These are phyloP conservation scores for Xylota sylvarum DNA, from an alignment of 2,888 invertebrate species.

Conservation along the genomic window DNA sequence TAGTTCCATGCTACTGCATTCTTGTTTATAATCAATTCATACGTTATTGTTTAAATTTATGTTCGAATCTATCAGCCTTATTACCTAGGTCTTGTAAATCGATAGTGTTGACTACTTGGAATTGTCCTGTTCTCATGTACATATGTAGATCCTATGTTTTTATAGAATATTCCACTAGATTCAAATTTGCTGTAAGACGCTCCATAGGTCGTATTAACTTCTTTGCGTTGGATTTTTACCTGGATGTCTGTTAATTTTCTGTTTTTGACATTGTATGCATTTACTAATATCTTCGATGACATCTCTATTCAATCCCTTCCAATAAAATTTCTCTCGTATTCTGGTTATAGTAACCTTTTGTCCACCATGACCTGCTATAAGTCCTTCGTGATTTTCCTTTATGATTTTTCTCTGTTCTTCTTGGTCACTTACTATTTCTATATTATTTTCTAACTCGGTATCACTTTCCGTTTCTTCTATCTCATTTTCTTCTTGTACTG, in stretches of 20 bases:
- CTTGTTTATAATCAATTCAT: neutral
- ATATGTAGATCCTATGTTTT: neutral
- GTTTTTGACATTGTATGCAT: constrained; percentile 1
- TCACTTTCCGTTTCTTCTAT: neutral
- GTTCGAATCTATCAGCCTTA: neutral
- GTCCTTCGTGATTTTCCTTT: constrained; percentile 5
- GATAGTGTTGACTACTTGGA: neutral
- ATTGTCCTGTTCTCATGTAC: neutral
- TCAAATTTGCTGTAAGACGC: neutral
- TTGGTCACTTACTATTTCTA: constrained; percentile 1
- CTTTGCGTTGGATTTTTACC: constrained; percentile 23
- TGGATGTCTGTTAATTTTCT: constrained; percentile 46
- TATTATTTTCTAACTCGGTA: neutral
- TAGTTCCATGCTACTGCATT: neutral
- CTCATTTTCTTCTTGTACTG: neutral
- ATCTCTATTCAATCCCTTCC: neutral
- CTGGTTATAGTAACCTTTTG: constrained; percentile 25
- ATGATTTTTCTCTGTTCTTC: constrained; percentile 27
- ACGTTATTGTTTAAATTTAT: neutral
- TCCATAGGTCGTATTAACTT: constrained; percentile 11
- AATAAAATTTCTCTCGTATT: constrained; percentile 22
- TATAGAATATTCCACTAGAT: neutral
- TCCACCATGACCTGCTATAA: constrained; percentile 25
- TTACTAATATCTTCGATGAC: constrained; percentile 6
- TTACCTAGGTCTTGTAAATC: neutral